Evolutionary conservation across 2,888 invertebrate genomes (phyloP), one percentile per base, ranked within the genome.

Genomic region (Pterobdella sp.): DNA sequence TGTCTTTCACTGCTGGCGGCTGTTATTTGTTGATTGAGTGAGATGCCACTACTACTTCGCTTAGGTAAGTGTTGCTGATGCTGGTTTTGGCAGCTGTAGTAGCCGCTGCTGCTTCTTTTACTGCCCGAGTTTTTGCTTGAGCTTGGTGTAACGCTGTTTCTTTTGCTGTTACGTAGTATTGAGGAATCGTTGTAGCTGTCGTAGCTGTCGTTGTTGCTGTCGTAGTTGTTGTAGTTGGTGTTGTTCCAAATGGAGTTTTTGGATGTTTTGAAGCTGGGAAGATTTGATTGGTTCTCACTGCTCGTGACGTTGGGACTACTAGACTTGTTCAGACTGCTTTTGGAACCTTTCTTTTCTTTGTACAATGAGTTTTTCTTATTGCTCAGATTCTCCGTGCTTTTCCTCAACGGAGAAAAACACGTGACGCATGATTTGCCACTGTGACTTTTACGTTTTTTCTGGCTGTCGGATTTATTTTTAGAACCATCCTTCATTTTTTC

Each of bases 101-200:
- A 32, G 63, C 35, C 56, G 71, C 52, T 32, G 35, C 35, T 56
- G 36, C 35, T 71, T 32, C 26, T 34, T 36, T 71, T 56, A 35
- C 29, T 26, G 14, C 14, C 32, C 35, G 35, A 65, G 29, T 2
- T 29, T 34, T 35, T 65, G 31, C 31, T 31, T 14, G 32, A 34
- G 35, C 35, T 14, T 4, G 4, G 4, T 4, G 32, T 10, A 4
- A 34, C 32, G 65, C 32, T 65, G 63, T 14, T n/a, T 10, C n/a
- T 7, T n/a, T 56, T 70, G 70, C n/a, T 70, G 56, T 22, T 42
- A 26, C 60, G 60, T 14, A 56, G 60, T 4, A 56, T 56, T 22
- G 60, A 22, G n/a, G 60, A 56, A n/a, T 56, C 60, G n/a, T 56
- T 56, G 60, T 56, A 56, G 60, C 60, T 56, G 3, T 3, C 18